A percentile compares a stretch with the other conserved stretches of the same genome.
Evolutionary conservation across 2,888 invertebrate genomes (phyloP).

Genomic region (Tribolium freemani): DNA sequence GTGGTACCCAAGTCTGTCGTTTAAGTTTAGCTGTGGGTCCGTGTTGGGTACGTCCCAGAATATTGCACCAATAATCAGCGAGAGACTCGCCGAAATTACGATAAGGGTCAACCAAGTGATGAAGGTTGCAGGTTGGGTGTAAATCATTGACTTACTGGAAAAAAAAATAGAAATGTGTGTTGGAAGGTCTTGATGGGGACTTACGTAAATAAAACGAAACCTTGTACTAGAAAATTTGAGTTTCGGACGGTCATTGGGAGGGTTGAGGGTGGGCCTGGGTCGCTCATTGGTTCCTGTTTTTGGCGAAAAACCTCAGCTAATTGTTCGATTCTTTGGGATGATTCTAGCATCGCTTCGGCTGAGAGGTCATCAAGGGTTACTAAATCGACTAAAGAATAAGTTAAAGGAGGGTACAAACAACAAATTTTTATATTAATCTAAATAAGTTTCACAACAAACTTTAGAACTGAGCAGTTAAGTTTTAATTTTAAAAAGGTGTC

Average conservation of each 20-base stretch:
- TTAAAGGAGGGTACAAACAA: too few species aligned
- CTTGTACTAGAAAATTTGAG: constrained; percentile 79
- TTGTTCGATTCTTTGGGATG: constrained; percentile 92
- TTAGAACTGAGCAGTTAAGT: too few species aligned
- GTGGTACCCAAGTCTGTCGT: constrained; percentile 89
- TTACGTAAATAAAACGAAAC: constrained; percentile 78
- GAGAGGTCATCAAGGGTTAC: constrained; percentile 94
- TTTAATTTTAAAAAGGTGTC: too few species aligned
- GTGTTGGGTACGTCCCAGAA: constrained; percentile 90
- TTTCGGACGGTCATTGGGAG: constrained; percentile 77
- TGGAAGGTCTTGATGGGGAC: constrained; percentile 49
- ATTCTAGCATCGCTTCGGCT: constrained; percentile 94
- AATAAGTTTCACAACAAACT: too few species aligned
- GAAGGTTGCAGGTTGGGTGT: constrained; percentile 88
- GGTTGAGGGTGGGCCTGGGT: constrained; percentile 85
- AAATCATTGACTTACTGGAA: constrained; percentile 77
- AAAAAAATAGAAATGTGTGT: constrained; percentile 44
- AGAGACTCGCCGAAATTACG: constrained; percentile 84
- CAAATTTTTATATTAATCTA: too few species aligned
- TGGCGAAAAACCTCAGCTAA: constrained; percentile 86
- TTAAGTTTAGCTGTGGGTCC: constrained; percentile 80
- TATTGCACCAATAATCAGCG: constrained; percentile 86
- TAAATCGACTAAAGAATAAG: constrained; percentile 78
- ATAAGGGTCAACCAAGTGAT: constrained; percentile 84
- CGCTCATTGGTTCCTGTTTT: constrained; percentile 75